A percentile compares a stretch with the other conserved stretches of the same genome.
Evolutionary conservation across 2,888 invertebrate species (phyloP).

Genomic region (Cistogaster globosa): DNA sequence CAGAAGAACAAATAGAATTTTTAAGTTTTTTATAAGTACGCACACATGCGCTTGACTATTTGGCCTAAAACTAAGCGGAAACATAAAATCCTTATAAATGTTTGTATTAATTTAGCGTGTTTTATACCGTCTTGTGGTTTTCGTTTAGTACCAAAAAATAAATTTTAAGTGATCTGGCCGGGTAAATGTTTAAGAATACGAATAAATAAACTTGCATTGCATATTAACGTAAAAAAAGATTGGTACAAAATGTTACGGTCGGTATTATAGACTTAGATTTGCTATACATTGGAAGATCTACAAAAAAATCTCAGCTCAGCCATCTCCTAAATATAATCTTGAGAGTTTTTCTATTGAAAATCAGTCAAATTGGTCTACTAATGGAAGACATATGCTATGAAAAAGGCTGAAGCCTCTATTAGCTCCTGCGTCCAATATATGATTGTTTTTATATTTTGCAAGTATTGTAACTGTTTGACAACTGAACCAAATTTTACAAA

Average conservation of each 20-base stretch:
- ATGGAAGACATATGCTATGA: no score
- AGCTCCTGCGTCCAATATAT: no score
- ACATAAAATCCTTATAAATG: conserved; percentile 46
- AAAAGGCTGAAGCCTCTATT: no score
- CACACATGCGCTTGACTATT: conserved; percentile 16
- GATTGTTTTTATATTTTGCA: no score
- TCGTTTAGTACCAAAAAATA: conserved; percentile 31
- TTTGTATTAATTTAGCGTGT: conserved; percentile 19
- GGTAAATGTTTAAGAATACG: conserved; percentile 3
- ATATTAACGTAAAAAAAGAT: conserved; percentile 41
- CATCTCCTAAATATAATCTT: no score
- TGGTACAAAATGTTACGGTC: conserved; percentile 29
- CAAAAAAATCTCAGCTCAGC: no score
- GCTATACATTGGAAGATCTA: not conserved
- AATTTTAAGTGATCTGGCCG: conserved; percentile 36
- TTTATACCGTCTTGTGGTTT: conserved; percentile 23
- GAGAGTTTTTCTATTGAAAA: no score
- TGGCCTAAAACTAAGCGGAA: conserved; percentile 54
- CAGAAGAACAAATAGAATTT: conserved; percentile 45
- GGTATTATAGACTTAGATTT: not conserved
- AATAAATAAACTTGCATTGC: conserved; percentile 47
- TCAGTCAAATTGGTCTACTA: no score
- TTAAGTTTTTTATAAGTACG: conserved; percentile 4
- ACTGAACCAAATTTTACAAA: no score
- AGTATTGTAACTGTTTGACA: no score